Conservation (phyloP, 2,113 vertebrate species). For the Oreochromis tanganicae region DNA sequence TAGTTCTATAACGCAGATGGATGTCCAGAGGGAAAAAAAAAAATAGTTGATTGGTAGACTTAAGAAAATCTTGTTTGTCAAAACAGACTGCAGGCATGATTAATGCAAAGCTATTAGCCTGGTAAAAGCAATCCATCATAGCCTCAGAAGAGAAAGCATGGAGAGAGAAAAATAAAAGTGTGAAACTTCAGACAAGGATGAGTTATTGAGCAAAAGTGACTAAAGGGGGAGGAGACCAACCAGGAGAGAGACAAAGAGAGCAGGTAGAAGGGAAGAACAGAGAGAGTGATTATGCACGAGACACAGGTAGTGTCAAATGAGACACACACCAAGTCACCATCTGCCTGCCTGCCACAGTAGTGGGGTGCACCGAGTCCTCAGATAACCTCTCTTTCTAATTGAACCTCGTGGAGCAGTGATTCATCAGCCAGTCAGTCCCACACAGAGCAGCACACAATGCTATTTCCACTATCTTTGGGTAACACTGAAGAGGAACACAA, state of each 20-base stretch:
- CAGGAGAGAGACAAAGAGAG: neutral
- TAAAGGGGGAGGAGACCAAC: neutral
- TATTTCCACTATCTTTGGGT: neutral
- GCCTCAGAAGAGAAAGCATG: slow-evolving; percentile 1
- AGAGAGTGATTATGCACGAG: neutral
- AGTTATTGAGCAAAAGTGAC: neutral
- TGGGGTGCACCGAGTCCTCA: neutral
- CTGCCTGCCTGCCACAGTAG: neutral
- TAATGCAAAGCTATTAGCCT: slow-evolving; percentile 30
- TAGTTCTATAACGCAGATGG: neutral
- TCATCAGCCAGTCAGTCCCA: slow-evolving; percentile 1
- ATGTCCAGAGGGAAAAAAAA: neutral
- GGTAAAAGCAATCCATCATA: slow-evolving; percentile 31
- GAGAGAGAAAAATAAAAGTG: neutral
- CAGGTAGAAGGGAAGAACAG: neutral
- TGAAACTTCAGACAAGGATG: neutral
- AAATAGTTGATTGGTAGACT: neutral
- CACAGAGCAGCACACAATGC: neutral
- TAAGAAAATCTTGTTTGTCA: neutral
- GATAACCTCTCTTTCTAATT: slow-evolving; percentile 11
- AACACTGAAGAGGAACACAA: neutral
- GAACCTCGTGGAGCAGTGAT: neutral
- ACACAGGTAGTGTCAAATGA: slow-evolving; percentile 25
- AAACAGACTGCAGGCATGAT: slow-evolving; percentile 9
- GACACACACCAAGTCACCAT: slow-evolving; percentile 36